phyloP scores from a whole-genome alignment of 2,888 invertebrate genomes.

The Melinaea menophilus region DNA sequence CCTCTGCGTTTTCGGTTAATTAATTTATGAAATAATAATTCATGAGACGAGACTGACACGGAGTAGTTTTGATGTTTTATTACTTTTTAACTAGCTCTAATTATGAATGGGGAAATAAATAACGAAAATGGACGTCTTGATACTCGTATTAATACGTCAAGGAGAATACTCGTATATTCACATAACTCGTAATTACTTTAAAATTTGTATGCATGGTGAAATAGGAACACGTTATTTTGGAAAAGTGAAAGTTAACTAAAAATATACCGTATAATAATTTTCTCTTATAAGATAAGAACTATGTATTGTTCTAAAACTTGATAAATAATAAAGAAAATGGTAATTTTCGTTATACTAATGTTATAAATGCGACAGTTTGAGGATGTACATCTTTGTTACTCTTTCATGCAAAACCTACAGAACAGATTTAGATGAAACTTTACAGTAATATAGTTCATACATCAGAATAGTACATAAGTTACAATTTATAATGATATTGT shows the following conservation, averaged over 20 bases:
- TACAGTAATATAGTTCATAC: too few species aligned
- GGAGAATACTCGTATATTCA: neutral
- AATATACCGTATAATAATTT: slow-evolving; percentile 10
- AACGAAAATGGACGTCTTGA: too few species aligned
- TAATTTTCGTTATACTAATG: too few species aligned
- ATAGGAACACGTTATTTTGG: slow-evolving; percentile 10
- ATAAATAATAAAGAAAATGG: neutral
- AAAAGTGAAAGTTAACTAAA: slow-evolving; percentile 21
- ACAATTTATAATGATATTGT: too few species aligned
- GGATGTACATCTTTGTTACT: too few species aligned
- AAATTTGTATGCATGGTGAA: neutral
- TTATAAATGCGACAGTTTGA: too few species aligned
- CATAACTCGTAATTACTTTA: neutral
- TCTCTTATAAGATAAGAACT: neutral
- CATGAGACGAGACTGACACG: slow-evolving; percentile 27
- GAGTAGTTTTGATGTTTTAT: slow-evolving; percentile 25
- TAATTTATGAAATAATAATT: slow-evolving; percentile 36
- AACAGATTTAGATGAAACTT: too few species aligned
- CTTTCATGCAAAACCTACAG: too few species aligned
- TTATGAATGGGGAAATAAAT: too few species aligned
- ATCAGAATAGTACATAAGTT: too few species aligned
- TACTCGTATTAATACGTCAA: neutral
- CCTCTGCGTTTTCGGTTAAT: slow-evolving; percentile 13
- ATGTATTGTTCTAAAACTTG: neutral
- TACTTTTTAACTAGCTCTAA: neutral